Evolutionary conservation across 2,113 vertebrate species (phyloP).

Genomic region (Capreolus pygargus): DNA sequence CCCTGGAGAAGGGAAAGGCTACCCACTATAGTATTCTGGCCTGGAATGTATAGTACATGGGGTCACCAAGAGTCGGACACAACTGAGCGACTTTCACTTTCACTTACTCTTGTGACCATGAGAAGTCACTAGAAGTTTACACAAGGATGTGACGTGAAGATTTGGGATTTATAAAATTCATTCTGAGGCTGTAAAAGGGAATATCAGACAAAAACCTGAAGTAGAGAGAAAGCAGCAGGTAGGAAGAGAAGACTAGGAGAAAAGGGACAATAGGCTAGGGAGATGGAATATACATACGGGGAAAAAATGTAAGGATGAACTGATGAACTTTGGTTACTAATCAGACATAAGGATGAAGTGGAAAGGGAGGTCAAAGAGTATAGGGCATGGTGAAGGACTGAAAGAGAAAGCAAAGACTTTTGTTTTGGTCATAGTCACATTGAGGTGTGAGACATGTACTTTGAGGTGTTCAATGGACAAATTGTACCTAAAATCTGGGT

Average conservation of each 20-base stretch:
- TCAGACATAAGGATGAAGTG: background rate
- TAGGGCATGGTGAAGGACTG: background rate
- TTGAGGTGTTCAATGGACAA: background rate
- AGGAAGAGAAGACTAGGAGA: background rate
- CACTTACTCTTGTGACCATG: background rate
- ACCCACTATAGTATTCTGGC: background rate
- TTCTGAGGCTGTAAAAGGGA: background rate
- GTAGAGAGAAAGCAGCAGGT: background rate
- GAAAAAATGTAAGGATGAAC: background rate
- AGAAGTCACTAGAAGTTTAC: background rate
- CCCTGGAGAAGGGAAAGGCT: background rate
- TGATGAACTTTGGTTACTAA: background rate
- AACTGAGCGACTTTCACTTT: background rate
- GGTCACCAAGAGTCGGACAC: accelerated
- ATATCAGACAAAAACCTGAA: background rate
- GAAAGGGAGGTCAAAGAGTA: background rate
- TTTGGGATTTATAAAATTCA: background rate
- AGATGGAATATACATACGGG: background rate
- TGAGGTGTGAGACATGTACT: background rate
- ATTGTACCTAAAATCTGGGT: background rate
- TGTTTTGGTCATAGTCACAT: background rate
- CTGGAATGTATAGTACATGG: background rate
- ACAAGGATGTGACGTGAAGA: background rate
- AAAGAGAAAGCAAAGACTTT: background rate
- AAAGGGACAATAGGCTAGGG: background rate